Percentiles rank a stretch among this genome's conserved stretches.
These are phyloP conservation scores for Xenopus borealis DNA, from an alignment of 2,113 vertebrate species.

Conservation along the genomic window DNA sequence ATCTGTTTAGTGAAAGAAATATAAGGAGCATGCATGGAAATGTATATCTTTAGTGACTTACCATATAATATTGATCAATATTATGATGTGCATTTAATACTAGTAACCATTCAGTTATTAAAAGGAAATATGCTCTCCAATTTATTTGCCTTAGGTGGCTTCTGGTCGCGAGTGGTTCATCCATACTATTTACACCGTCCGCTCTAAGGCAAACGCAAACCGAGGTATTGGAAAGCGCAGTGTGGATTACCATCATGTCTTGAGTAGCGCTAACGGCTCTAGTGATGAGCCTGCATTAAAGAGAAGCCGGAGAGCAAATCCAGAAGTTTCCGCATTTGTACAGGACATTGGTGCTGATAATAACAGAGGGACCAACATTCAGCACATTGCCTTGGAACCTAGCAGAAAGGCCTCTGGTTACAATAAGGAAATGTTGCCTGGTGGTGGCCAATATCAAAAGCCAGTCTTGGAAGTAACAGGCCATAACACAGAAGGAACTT, in stretches of 20 bases:
- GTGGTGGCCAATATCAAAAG: conserved; percentile 45
- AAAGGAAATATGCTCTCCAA: too few species aligned
- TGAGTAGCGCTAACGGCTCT: conserved; percentile 41
- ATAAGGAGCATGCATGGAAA: too few species aligned
- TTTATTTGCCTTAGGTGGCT: conserved; percentile 60
- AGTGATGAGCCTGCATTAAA: not conserved
- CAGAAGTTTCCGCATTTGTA: not conserved
- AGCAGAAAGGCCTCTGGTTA: conserved; percentile 56
- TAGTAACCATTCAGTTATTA: too few species aligned
- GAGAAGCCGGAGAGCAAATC: conserved; percentile 53
- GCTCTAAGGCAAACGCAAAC: conserved; percentile 59
- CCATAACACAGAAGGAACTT: conserved; percentile 48
- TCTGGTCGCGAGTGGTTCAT: conserved; percentile 68
- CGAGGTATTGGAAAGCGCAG: conserved; percentile 66
- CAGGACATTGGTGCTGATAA: conserved; percentile 59
- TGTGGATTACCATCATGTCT: conserved; percentile 54
- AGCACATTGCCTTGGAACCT: conserved; percentile 63
- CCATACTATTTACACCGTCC: conserved; percentile 64
- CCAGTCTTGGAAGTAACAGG: conserved; percentile 60
- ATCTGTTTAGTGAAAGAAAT: too few species aligned
- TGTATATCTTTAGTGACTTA: too few species aligned
- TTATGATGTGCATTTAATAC: too few species aligned
- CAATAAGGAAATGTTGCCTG: conserved; percentile 57
- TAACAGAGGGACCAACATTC: conserved; percentile 64
- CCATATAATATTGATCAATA: too few species aligned